Evolutionary conservation across 2,888 invertebrate genomes (phyloP), one percentile per base, ranked within the genome.

Genomic region (Sminthurinus aureus): DNA sequence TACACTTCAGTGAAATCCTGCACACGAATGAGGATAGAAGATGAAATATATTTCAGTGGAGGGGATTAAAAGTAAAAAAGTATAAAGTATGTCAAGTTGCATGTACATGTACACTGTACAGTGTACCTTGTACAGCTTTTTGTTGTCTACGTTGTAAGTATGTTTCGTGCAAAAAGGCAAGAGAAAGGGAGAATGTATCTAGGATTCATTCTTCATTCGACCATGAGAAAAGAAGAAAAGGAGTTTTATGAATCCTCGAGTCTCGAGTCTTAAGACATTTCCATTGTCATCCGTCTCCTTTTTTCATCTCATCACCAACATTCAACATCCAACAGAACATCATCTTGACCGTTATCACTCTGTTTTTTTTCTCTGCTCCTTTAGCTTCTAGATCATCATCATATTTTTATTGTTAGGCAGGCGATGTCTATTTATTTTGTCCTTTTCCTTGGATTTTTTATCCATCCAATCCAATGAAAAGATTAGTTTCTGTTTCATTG

Each of bases 11-110:
- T 38, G 38, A 38, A 38, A 38, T 38, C 38, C 38, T 38, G 38
- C 38, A 38, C 38, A 38, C 3, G 38, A 38, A 38, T 38, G 6
- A 38, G 38, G 6, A 38, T n/a, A n/a, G 6, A 1, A 38, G 38
- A 38, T 1, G 38, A 38, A 38, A 82, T 76, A 82, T 76, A 82
- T n/a, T n/a, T n/a, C n/a, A n/a, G n/a, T n/a, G n/a, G 76, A 75
- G 50, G 15, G 74, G 76, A 76, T 76, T 82, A 66, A 82, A 69
- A 79, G 24, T 18, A 38, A 51, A 18, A 52, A 67, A 84, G 78
- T 38, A 38, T 38, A 73, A 69, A 71, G 58, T 26, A 26, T 67
- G 71, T 22, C 0, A 64, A 18, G 73, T 67, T n/a, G n/a, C n/a
- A n/a, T n/a, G n/a, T n/a, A n/a, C n/a, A n/a, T n/a, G n/a, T n/a